phyloP scores from a whole-genome alignment of 2,888 invertebrate species.

The Hypena proboscidalis region DNA sequence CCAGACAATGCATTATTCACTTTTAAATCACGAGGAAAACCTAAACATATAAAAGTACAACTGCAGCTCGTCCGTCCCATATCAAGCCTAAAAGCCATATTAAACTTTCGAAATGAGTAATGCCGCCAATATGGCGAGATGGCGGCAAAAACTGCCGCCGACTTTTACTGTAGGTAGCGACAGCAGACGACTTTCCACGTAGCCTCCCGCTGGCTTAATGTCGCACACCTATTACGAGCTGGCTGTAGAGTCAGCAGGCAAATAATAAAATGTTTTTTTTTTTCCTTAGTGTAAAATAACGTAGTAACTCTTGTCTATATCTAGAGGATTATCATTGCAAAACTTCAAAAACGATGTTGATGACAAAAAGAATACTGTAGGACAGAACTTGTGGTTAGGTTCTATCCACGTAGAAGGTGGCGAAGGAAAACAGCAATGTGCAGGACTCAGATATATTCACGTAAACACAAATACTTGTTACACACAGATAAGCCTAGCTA shows the following conservation, averaged over 20 bases:
- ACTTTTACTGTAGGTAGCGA: constrained; percentile 47
- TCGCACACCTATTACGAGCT: constrained; percentile 48
- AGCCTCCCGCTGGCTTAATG: constrained; percentile 50
- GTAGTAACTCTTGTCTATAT: too few species aligned
- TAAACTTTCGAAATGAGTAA: constrained; percentile 60
- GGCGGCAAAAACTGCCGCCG: constrained; percentile 48
- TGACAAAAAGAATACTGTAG: too few species aligned
- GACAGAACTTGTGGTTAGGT: too few species aligned
- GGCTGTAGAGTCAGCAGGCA: constrained; percentile 37
- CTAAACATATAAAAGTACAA: background rate
- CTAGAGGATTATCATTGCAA: too few species aligned
- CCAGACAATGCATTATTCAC: too few species aligned
- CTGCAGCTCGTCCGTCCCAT: constrained; percentile 24
- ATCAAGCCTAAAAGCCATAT: constrained; percentile 36
- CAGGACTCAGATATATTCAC: too few species aligned
- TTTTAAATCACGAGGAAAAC: too few species aligned
- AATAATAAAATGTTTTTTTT: constrained; percentile 6
- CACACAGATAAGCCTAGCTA: too few species aligned
- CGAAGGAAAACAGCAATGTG: too few species aligned
- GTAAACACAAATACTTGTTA: too few species aligned
- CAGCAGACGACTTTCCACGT: constrained; percentile 51
- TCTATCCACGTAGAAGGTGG: too few species aligned
- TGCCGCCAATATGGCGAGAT: constrained; percentile 47
- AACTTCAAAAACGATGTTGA: too few species aligned
- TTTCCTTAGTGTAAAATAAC: background rate